These are phyloP conservation scores for Pollenia amentaria DNA, from an alignment of 2,888 invertebrate genomes.

Conservation along the genomic window DNA sequence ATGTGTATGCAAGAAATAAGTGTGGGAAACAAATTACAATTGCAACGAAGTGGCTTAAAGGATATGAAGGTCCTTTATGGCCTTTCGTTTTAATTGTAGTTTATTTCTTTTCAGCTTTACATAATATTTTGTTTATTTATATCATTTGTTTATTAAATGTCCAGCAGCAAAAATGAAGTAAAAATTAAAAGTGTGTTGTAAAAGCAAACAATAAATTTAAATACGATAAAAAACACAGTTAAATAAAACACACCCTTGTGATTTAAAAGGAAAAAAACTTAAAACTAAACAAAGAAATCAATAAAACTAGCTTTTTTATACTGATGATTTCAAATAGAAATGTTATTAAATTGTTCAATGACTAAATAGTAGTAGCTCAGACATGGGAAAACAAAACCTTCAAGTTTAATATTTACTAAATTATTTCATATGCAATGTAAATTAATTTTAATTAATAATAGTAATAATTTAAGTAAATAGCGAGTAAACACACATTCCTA, in stretches of 20 bases:
- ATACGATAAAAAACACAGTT: constrained; percentile 52
- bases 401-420: background rate
- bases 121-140: constrained; percentile 41
- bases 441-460: constrained; percentile 4
- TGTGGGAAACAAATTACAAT: constrained; percentile 24
- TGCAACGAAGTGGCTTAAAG: constrained; percentile 16
- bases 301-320: constrained; percentile 22
- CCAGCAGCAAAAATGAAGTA: constrained; percentile 54
- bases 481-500: background rate
- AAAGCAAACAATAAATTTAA: constrained; percentile 48
- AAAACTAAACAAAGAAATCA: constrained; percentile 61
- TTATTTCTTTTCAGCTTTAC: constrained; percentile 52
- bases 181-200: constrained; percentile 36
- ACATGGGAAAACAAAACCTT: constrained; percentile 17
- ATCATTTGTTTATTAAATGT: constrained; percentile 55
- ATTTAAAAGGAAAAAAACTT: constrained; percentile 55
- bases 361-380: background rate
- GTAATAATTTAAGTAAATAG: background rate
- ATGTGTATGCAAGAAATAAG: constrained; percentile 31
- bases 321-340: constrained; percentile 1
- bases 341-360: background rate
- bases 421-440: background rate
- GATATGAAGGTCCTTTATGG: constrained; percentile 1
- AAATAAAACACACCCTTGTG: constrained; percentile 57
- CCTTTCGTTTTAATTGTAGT: constrained; percentile 35